Evolutionary conservation across 2,797 vertebrate species (phyloP).

Genomic region (Leuciscus waleckii): DNA sequence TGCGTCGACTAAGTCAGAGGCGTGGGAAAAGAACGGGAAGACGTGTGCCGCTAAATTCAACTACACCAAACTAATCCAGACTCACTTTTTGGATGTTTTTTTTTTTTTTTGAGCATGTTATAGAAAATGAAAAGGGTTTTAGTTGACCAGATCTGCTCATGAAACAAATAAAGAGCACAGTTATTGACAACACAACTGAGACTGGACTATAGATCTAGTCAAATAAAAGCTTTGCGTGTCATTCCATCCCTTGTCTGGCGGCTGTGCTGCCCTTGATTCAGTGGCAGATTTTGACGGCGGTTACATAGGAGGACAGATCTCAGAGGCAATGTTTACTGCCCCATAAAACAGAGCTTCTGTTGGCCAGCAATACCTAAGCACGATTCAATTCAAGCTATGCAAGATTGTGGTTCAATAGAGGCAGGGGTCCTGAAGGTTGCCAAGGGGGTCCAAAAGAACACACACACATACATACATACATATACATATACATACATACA

Average conservation of each 20-base stretch:
- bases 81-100: not conserved
- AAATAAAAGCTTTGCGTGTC: conserved; percentile 40
- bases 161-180: not conserved
- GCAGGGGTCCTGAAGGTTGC: not conserved
- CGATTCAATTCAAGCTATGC: conserved; percentile 54
- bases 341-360: conserved; percentile 67
- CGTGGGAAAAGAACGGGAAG: not conserved
- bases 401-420: not conserved
- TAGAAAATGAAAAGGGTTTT: not conserved
- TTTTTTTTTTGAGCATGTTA: not conserved
- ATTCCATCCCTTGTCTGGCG: conserved; percentile 25
- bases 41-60: not conserved
- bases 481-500: too few species aligned
- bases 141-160: not conserved
- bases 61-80: not conserved
- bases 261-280: conserved; percentile 62
- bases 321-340: conserved; percentile 72
- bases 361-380: conserved; percentile 61
- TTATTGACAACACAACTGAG: conserved; percentile 25
- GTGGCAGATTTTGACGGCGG: conserved; percentile 68
- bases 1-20: conserved; percentile 21
- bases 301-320: conserved; percentile 68
- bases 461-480: too few species aligned
- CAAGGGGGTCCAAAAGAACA: not conserved
- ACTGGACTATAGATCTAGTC: conserved; percentile 26